A percentile compares a stretch with the other conserved stretches of the same genome.
phyloP scores from a whole-genome alignment of 2,113 vertebrate species.

The Gyps fulvus region DNA sequence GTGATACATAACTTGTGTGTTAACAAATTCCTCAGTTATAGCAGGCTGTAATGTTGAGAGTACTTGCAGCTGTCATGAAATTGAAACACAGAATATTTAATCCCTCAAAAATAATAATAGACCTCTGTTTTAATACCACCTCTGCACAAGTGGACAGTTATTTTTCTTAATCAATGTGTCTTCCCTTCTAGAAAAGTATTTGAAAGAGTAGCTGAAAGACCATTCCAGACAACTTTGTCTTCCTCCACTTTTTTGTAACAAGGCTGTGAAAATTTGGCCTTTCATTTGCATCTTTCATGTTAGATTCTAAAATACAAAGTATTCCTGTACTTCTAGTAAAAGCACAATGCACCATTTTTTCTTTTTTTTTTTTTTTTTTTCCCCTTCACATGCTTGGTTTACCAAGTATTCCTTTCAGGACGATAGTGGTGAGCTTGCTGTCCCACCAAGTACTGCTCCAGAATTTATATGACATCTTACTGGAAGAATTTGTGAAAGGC shows the following conservation, averaged over 20 bases:
- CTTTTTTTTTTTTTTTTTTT: not conserved
- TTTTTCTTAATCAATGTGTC: not conserved
- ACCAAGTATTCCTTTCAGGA: constrained; percentile 92
- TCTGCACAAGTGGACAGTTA: not conserved
- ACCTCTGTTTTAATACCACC: not conserved
- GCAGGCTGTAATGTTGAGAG: not conserved
- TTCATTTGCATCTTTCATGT: not conserved
- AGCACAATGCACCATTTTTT: not conserved
- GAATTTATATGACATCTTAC: constrained; percentile 91
- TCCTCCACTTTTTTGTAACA: not conserved
- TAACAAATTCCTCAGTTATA: not conserved
- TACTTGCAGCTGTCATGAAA: not conserved
- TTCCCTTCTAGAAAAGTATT: not conserved
- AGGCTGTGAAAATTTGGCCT: not conserved
- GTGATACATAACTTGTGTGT: not conserved
- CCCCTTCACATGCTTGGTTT: not conserved
- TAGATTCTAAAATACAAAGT: not conserved
- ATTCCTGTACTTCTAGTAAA: not conserved
- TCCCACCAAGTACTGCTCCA: constrained; percentile 97
- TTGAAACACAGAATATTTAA: not conserved
- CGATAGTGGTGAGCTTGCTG: constrained; percentile 93
- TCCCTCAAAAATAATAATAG: not conserved
- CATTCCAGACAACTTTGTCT: not conserved
- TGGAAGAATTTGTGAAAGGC: constrained; percentile 93
- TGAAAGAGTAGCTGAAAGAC: not conserved